Evolutionary conservation across 1,140 invertebrate genomes (phyloP).

Genomic region (Saccostrea glomerata): DNA sequence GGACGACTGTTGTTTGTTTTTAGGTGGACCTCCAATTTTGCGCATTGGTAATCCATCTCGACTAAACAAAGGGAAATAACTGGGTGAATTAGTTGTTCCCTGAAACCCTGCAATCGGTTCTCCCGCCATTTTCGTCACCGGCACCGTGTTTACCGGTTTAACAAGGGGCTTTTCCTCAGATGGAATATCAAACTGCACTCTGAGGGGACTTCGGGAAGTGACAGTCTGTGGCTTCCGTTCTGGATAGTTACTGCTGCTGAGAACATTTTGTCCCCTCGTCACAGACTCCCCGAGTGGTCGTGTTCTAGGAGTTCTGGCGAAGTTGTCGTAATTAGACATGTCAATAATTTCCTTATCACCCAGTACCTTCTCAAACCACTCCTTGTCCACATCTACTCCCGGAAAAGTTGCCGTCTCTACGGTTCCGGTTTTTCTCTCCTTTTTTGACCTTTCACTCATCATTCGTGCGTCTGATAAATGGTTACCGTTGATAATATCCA

Average conservation of each 20-base stretch:
- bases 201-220: neutral
- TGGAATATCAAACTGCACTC: conserved; percentile 23
- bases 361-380: conserved; percentile 53
- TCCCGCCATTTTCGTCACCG: neutral
- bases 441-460: neutral
- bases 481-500: conserved; percentile 45
- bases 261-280: neutral
- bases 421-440: conserved; percentile 23
- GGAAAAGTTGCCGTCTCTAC: conserved; percentile 14
- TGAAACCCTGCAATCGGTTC: conserved; percentile 39
- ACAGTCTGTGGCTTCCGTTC: neutral
- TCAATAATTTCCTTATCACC: conserved; percentile 56
- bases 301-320: conserved; percentile 41
- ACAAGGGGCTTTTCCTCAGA: neutral
- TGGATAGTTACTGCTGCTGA: neutral
- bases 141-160: neutral
- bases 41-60: conserved; percentile 52
- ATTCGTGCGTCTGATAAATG: conserved; percentile 23
- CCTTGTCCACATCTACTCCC: neutral
- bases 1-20: conserved; percentile 22
- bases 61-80: conserved; percentile 56
- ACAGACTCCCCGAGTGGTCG: neutral
- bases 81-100: neutral
- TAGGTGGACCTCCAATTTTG: conserved; percentile 48
- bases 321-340: conserved; percentile 53